A percentile compares a stretch with the other conserved stretches of the same genome.
Conservation (phyloP, 2,113 vertebrate genomes). For the Calyptomena viridis region DNA sequence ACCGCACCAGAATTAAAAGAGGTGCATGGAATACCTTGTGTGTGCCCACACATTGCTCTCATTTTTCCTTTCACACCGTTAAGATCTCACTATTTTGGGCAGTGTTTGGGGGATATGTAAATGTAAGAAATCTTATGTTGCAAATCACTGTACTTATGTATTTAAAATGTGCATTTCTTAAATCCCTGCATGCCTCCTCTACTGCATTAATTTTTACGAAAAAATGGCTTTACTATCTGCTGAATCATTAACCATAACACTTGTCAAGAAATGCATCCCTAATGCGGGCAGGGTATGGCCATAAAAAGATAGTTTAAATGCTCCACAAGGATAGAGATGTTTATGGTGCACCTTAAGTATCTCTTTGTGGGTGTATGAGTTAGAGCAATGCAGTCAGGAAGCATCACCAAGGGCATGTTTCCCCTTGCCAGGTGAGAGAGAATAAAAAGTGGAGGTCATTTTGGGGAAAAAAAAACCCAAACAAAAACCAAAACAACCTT, state of each 20-base stretch:
- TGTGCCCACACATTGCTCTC: background rate
- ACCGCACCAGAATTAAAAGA: background rate
- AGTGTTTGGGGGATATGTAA: background rate
- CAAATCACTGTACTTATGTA: background rate
- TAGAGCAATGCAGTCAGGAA: background rate
- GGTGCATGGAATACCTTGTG: background rate
- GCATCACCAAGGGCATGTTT: background rate
- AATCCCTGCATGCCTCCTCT: background rate
- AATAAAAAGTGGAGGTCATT: background rate
- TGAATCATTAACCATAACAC: constrained; percentile 38
- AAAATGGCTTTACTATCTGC: constrained; percentile 40
- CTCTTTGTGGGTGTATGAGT: background rate
- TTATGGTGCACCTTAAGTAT: constrained; percentile 2
- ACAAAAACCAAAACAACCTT: background rate
- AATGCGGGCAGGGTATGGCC: background rate
- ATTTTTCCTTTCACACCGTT: background rate
- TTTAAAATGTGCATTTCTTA: background rate
- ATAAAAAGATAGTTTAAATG: constrained; percentile 27
- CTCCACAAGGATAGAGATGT: constrained; percentile 14
- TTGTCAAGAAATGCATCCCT: constrained; percentile 24
- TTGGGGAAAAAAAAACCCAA: background rate
- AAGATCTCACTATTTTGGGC: background rate
- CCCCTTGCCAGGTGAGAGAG: background rate
- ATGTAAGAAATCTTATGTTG: background rate
- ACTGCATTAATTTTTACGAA: background rate